Evolutionary conservation across 2,888 invertebrate genomes (phyloP).

Genomic region (Lasioglossum zephyrum): DNA sequence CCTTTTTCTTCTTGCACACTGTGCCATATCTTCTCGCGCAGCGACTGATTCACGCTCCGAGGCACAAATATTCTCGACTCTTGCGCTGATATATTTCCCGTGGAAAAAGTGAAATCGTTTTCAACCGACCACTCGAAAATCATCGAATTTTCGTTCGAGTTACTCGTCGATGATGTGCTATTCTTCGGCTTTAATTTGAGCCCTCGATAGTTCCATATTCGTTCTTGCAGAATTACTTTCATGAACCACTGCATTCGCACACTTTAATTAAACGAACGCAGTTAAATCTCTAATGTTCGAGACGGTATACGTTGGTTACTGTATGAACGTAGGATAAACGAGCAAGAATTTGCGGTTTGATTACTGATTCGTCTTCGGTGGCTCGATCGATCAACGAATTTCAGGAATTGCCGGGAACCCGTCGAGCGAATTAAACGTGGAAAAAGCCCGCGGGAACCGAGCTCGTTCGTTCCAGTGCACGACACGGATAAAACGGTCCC

Average conservation of each 20-base stretch:
- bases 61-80: not conserved
- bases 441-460: conserved; percentile 24
- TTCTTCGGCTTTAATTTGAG: too few species aligned
- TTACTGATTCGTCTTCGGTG: not conserved
- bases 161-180: too few species aligned
- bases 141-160: too few species aligned
- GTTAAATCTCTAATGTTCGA: not conserved
- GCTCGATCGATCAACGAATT: conserved; percentile 13
- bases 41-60: not conserved
- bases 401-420: conserved; percentile 11
- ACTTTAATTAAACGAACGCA: not conserved
- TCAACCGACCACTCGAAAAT: too few species aligned
- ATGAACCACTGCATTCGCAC: not conserved
- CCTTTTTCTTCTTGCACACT: not conserved
- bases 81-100: not conserved
- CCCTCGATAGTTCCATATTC: not conserved
- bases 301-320: not conserved
- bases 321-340: not conserved
- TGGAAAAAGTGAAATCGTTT: not conserved
- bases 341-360: not conserved
- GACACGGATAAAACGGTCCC: conserved; percentile 41
- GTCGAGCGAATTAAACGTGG: conserved; percentile 44
- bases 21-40: not conserved
- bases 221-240: not conserved
- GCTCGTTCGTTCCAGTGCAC: conserved; percentile 1